Evolutionary conservation across 1,140 invertebrate species (phyloP), one percentile per base, ranked within the genome.

Genomic region (Chironomus striatipennis): DNA sequence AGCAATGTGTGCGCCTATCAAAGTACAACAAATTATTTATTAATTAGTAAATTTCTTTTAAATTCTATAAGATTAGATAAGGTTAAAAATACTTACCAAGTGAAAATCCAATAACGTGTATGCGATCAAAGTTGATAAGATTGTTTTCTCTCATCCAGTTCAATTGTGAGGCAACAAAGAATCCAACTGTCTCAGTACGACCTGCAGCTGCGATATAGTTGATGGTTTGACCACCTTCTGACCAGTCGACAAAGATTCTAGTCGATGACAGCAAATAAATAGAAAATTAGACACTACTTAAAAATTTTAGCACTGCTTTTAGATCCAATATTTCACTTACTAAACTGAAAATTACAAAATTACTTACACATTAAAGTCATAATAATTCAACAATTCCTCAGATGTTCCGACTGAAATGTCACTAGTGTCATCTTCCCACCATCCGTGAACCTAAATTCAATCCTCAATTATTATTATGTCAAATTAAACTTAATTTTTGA

Each of bases 51-150:
- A 43, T 7, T 43, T 7, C 6, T 7, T 34, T 34, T 34, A 1
- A 34, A 34, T 34, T 34, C 24, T 34, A 3, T 47, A 15, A 47
- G 15, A 10, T 47, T 9, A 47, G 15, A 43, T n/a, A n/a, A n/a
- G n/a, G n/a, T 5, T 34, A 47, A 47, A 10, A 10, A 10, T 47
- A 47, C 43, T 1, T 57, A 34, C 47, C 47, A 1, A 91, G 81
- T 77, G 88, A 90, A 80, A 90, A 90, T 0, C 90, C 90, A 74
- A 91, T 83, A 43, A 91, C 78, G 77, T 91, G 89, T 34, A 87
- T 79, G 64, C 83, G 77, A 2, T 78, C 75, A 0, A 79, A 75
- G 0, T 70, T 21, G 8, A 70, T 9, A 18, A 70, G 18, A 21
- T 17, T 18, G 18, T 70, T 70, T 77, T 67, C 85, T 77, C 0